Conservation (phyloP, 2,888 invertebrate species). For the Plagodis pulveraria region DNA sequence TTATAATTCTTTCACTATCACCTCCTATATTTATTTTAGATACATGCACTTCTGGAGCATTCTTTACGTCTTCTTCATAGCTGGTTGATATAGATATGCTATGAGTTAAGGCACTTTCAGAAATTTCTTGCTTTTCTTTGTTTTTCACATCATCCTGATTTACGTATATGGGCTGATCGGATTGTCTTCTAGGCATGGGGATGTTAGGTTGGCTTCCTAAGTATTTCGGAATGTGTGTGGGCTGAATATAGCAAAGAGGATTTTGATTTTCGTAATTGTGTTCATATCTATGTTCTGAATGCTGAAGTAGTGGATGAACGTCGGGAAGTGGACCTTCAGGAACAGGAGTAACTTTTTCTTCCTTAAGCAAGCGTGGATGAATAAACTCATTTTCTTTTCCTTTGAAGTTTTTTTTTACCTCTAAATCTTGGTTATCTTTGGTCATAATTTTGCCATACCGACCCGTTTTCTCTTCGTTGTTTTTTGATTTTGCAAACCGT, state of each 20-base stretch:
- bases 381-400: constrained; percentile 83
- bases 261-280: constrained; percentile 84
- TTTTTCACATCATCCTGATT: constrained; percentile 76
- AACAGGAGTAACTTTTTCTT: constrained; percentile 79
- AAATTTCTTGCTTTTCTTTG: constrained; percentile 59
- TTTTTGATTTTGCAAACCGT: constrained; percentile 69
- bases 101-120: constrained; percentile 75
- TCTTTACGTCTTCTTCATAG: constrained; percentile 66
- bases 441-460: constrained; percentile 75
- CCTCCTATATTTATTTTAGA: constrained; percentile 82
- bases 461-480: constrained; percentile 61
- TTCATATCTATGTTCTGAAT: constrained; percentile 92
- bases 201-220: constrained; percentile 84
- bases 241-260: constrained; percentile 81
- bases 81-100: constrained; percentile 78
- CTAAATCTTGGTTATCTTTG: constrained; percentile 71
- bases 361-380: constrained; percentile 76
- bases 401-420: constrained; percentile 85
- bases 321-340: constrained; percentile 76
- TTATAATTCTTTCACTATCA: constrained; percentile 59
- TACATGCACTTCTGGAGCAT: constrained; percentile 80
- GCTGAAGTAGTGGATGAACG: constrained; percentile 89
- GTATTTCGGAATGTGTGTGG: constrained; percentile 86
- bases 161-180: constrained; percentile 78
- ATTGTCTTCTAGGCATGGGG: constrained; percentile 62